These are phyloP conservation scores for Paramisgurnus dabryanus DNA, from an alignment of 2,113 vertebrate species.

Conservation along the genomic window DNA sequence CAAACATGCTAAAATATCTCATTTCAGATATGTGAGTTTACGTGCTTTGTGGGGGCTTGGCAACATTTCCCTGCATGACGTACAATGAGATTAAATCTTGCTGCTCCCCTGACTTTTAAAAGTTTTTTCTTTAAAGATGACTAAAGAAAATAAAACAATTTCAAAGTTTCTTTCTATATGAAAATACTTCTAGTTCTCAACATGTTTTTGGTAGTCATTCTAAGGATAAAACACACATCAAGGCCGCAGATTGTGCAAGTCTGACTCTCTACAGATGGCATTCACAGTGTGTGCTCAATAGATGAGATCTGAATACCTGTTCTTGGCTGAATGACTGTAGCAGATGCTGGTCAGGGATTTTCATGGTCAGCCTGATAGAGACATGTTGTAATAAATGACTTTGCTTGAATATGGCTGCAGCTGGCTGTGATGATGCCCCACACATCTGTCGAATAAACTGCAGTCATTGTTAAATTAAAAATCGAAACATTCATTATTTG, in stretches of 20 bases:
- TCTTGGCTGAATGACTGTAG: not conserved
- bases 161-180: slow-evolving; percentile 1
- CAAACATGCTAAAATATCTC: too few relatives aligned
- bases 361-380: slow-evolving; percentile 27
- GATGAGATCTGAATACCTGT: slow-evolving; percentile 36
- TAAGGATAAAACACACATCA: not conserved
- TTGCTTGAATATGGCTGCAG: not conserved
- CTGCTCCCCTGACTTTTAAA: too few relatives aligned
- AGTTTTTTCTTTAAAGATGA: too few relatives aligned
- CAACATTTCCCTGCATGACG: too few relatives aligned
- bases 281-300: slow-evolving; percentile 16
- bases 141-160: not conserved
- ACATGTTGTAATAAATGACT: not conserved
- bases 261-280: slow-evolving; percentile 27
- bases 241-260: slow-evolving; percentile 26
- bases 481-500: not conserved
- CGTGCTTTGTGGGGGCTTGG: too few relatives aligned
- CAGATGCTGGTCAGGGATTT: slow-evolving; percentile 28
- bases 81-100: too few relatives aligned
- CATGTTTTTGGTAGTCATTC: not conserved
- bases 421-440: not conserved
- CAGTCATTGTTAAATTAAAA: not conserved
- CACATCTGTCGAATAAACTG: not conserved
- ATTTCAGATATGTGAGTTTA: too few relatives aligned
- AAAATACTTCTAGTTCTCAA: not conserved